Evolutionary conservation across 1,140 invertebrate species (phyloP).

Genomic region (Pollicipes pollicipes): DNA sequence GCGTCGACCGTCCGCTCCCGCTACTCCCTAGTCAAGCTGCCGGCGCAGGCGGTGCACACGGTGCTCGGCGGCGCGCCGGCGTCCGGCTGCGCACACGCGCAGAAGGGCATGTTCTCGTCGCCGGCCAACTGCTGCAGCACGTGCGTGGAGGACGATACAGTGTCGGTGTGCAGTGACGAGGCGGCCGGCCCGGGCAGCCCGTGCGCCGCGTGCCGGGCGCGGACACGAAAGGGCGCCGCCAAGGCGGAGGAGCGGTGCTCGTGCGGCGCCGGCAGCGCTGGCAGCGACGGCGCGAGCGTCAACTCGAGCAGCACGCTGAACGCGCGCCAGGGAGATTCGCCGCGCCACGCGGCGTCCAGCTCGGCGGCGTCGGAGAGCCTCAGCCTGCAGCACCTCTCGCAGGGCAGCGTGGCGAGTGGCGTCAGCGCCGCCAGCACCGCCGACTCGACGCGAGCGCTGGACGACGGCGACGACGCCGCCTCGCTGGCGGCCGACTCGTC

Average conservation of each 20-base stretch:
- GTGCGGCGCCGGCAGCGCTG: not conserved
- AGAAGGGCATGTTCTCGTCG: too few species aligned
- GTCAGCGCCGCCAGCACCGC: not conserved
- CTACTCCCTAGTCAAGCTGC: slow-evolving; percentile 14
- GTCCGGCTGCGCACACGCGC: too few species aligned
- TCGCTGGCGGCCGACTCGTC: not conserved
- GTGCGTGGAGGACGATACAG: slow-evolving; percentile 17
- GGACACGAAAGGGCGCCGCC: too few species aligned
- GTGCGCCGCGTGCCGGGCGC: too few species aligned
- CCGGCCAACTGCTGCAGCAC: slow-evolving; percentile 19
- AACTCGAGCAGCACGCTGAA: not conserved
- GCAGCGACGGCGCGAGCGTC: not conserved
- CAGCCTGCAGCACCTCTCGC: not conserved
- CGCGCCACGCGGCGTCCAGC: not conserved
- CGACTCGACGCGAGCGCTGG: not conserved
- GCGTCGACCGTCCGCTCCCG: slow-evolving; percentile 20
- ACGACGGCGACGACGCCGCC: slow-evolving; percentile 10
- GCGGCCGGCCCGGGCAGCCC: not conserved
- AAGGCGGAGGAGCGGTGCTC: too few species aligned
- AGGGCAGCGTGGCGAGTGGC: not conserved
- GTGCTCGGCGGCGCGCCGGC: not conserved
- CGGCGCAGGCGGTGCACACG: not conserved
- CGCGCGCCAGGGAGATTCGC: not conserved
- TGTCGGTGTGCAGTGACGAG: slow-evolving; percentile 10
- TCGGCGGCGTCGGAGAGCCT: not conserved